phyloP scores from a whole-genome alignment of 2,797 vertebrate species.

The Chiroxiphia lanceolata region DNA sequence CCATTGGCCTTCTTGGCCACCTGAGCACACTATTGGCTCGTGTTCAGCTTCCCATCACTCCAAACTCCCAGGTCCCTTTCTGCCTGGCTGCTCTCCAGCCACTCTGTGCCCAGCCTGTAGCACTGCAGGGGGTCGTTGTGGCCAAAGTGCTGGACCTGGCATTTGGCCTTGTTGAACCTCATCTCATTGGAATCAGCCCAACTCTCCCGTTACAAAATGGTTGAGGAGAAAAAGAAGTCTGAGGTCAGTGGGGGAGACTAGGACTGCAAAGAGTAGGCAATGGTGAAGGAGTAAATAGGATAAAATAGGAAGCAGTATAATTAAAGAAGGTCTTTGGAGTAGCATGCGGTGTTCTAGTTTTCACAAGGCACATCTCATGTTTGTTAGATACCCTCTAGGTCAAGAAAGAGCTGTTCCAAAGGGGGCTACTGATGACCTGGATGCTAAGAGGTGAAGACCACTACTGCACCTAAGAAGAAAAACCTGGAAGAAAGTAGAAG shows the following conservation, averaged over 20 bases:
- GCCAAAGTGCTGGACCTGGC: no score
- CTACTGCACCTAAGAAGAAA: not conserved
- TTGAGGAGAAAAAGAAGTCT: not conserved
- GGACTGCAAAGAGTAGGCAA: not conserved
- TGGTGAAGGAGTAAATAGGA: not conserved
- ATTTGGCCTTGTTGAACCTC: no score
- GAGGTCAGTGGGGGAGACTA: not conserved
- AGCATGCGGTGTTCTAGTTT: not conserved
- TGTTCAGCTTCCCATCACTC: no score
- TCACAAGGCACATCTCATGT: not conserved
- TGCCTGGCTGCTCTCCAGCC: no score
- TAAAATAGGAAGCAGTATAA: not conserved
- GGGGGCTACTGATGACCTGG: not conserved
- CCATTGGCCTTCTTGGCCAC: no score
- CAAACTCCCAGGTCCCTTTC: no score
- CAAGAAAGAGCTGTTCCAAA: not conserved
- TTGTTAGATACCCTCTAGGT: not conserved
- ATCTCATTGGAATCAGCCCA: no score
- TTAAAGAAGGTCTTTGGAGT: not conserved
- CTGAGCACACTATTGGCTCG: no score
- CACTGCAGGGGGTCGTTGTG: no score
- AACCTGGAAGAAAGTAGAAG: not conserved
- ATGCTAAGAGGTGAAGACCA: not conserved
- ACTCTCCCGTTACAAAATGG: not conserved
- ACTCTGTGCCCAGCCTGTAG: no score